Evolutionary conservation across 2,113 vertebrate species (phyloP), one percentile per base, ranked within the genome.

Genomic region (Erythrocercus mccallii): DNA sequence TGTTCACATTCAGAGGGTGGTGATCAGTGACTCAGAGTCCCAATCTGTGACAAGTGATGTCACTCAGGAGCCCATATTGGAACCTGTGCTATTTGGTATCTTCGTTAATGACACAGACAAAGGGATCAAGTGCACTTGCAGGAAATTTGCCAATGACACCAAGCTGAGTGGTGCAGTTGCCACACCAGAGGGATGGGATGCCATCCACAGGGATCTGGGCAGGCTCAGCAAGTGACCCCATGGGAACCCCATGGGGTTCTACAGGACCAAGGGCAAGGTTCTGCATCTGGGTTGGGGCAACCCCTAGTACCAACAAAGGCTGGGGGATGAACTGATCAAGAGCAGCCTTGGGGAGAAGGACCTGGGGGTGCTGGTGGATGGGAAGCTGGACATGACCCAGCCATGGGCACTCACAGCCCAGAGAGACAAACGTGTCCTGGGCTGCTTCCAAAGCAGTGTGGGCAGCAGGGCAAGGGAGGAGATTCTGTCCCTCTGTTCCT

Each of bases 301-400:
- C 2, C 16, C 9, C 11, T 10, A 25, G 11, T 15, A 19, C 1
- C 35, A 35, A 0, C 11, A 56, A 17, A 42, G 66, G 17, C 57
- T 80, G 40, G 7, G 10, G 25, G 5, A 18, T 27, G 57, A 42
- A 42, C 40, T 14, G 40, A 42, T 42, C 40, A 13, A 42, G 40
- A 42, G 40, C 40, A 42, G 40, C 40, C 14, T 42, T 42, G 40
- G 40, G 13, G 40, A 42, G 40, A 42, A 42, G 40, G 40, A 42
- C 40, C 40, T 42, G 40, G 13, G 40, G 12, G 40, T 42, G 40
- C 40, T 42, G 40, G 40, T 42, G 40, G 13, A 42, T 42, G 40
- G 40, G 40, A 42, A 13, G 40, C 40, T 42, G 13, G 40, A 42
- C 40, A 42, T 42, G 40, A 42, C 40, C 40, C 40, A 42, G 40